A percentile compares a stretch with the other conserved stretches of the same genome.
Conservation (phyloP, 2,888 invertebrate genomes). For the Neocrepidodera transversa region DNA sequence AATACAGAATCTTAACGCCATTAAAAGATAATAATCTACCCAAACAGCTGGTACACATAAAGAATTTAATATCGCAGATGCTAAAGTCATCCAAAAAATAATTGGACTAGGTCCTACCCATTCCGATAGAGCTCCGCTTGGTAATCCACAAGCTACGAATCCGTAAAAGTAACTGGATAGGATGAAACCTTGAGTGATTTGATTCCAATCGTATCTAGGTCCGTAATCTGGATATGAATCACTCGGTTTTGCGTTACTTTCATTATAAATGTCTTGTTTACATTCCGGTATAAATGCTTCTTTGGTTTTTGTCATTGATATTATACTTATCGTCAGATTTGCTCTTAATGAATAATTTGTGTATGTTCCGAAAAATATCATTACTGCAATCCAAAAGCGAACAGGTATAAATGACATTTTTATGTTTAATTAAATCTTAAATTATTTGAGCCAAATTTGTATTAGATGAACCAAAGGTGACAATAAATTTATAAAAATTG, state of each 20-base stretch:
- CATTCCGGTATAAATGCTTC: neutral
- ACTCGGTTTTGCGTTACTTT: slow-evolving; percentile 44
- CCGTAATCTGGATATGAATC: slow-evolving; percentile 12
- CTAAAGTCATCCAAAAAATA: slow-evolving; percentile 45
- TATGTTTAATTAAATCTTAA: too few relatives aligned
- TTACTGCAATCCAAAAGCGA: neutral
- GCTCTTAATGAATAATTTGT: neutral
- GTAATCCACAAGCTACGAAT: slow-evolving; percentile 43
- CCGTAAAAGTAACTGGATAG: slow-evolving; percentile 49
- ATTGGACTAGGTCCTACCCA: slow-evolving; percentile 45
- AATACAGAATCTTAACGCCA: slow-evolving; percentile 64
- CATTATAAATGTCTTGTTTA: too few relatives aligned
- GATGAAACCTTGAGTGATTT: slow-evolving; percentile 44
- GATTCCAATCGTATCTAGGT: slow-evolving; percentile 46
- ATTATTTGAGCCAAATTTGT: too few relatives aligned
- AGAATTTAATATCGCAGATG: slow-evolving; percentile 47
- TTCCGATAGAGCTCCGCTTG: slow-evolving; percentile 47
- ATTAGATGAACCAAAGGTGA: too few relatives aligned
- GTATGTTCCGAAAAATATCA: neutral
- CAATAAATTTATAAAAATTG: too few relatives aligned
- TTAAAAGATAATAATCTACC: slow-evolving; percentile 63
- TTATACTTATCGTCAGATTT: slow-evolving; percentile 17
- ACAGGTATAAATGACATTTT: too few relatives aligned
- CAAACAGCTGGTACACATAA: slow-evolving; percentile 66
- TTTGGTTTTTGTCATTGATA: slow-evolving; percentile 15